Evolutionary conservation across 2,113 vertebrate species (phyloP).

Genomic region (Xyliphius kryptos): DNA sequence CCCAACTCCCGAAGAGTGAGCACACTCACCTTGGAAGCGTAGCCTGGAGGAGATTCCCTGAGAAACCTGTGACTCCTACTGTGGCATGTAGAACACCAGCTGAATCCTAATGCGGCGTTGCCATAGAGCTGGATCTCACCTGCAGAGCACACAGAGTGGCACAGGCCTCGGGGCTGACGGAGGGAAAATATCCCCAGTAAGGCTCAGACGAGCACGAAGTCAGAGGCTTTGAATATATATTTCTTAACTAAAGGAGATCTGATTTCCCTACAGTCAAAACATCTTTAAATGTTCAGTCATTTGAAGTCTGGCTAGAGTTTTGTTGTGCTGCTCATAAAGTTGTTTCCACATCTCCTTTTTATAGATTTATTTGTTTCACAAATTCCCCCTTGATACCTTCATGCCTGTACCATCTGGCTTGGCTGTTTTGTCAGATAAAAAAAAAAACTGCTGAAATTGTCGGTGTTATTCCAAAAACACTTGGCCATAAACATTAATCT

Average conservation of each 20-base stretch:
- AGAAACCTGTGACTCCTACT: conserved; percentile 54
- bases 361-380: conserved; percentile 1
- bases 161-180: conserved; percentile 12
- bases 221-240: conserved; percentile 1
- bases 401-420: conserved; percentile 11
- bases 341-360: conserved; percentile 2
- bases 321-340: not conserved
- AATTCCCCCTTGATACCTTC: not conserved
- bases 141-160: conserved; percentile 14
- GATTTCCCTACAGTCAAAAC: conserved; percentile 33
- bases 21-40: conserved; percentile 72
- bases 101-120: conserved; percentile 47
- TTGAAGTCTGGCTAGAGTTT: not conserved
- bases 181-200: conserved; percentile 11
- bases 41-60: conserved; percentile 69
- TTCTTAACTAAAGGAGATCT: conserved; percentile 5
- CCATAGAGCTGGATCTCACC: conserved; percentile 28
- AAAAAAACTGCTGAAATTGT: not conserved
- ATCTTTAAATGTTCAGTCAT: conserved; percentile 17
- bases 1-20: conserved; percentile 71
- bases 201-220: conserved; percentile 16
- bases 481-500: not conserved
- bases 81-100: conserved; percentile 30
- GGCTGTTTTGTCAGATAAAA: not conserved
- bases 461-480: not conserved